phyloP scores from a whole-genome alignment of 2,888 invertebrate genomes.

The Melieria crassipennis region DNA sequence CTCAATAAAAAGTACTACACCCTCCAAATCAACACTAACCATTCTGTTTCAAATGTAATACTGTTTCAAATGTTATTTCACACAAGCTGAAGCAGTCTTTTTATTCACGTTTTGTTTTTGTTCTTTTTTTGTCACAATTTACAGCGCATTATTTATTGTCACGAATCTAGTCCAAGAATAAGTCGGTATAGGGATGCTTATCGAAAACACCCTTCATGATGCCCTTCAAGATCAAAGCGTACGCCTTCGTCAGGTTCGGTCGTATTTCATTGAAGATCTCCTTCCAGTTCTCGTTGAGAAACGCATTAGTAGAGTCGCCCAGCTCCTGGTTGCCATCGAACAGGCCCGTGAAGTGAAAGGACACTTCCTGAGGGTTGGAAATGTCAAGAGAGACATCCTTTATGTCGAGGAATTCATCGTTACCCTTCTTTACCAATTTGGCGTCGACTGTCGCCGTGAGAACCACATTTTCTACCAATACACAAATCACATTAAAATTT shows the following conservation, averaged over 20 bases:
- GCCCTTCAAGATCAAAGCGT: slow-evolving; percentile 57
- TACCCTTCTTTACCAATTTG: slow-evolving; percentile 43
- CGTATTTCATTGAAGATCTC: slow-evolving; percentile 64
- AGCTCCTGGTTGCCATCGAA: slow-evolving; percentile 66
- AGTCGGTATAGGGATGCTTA: slow-evolving; percentile 58
- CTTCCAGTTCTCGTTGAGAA: slow-evolving; percentile 66
- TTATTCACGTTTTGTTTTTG: too few relatives aligned
- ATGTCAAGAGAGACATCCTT: slow-evolving; percentile 44
- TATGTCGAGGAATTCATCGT: slow-evolving; percentile 44
- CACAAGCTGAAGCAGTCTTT: too few relatives aligned
- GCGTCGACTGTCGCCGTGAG: slow-evolving; percentile 37
- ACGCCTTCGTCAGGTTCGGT: slow-evolving; percentile 56
- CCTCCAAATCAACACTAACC: too few relatives aligned
- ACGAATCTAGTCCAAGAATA: neutral
- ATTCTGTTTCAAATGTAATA: too few relatives aligned
- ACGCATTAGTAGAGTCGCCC: slow-evolving; percentile 64
- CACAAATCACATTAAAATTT: neutral
- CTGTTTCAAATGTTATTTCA: too few relatives aligned
- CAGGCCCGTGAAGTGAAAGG: slow-evolving; percentile 55
- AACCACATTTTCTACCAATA: slow-evolving; percentile 37
- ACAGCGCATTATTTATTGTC: too few relatives aligned
- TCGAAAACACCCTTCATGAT: slow-evolving; percentile 59
- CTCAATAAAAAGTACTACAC: too few relatives aligned
- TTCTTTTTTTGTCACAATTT: too few relatives aligned
- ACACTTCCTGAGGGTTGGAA: slow-evolving; percentile 45